These are phyloP conservation scores for Osmerus mordax DNA, from an alignment of 2,113 vertebrate genomes.

Conservation along the genomic window DNA sequence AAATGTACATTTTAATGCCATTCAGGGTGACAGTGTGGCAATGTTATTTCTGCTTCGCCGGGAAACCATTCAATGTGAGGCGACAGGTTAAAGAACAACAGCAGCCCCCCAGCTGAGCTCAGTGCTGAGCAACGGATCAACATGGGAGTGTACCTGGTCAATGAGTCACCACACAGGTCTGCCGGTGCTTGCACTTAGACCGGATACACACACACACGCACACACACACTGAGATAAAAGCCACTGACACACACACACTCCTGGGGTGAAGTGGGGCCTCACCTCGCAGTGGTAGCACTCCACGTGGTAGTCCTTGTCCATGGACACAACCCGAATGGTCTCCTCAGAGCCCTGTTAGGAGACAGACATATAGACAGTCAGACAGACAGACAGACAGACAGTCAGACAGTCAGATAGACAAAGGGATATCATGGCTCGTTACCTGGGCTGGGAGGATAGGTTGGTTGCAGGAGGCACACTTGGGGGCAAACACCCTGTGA, in stretches of 20 bases:
- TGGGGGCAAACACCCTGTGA: constrained; percentile 93
- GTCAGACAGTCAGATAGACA: background rate
- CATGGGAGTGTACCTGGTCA: constrained; percentile 52
- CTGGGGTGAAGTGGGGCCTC: constrained; percentile 29
- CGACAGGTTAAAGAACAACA: constrained; percentile 20
- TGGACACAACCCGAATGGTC: constrained; percentile 95
- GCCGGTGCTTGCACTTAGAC: background rate
- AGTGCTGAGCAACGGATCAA: background rate
- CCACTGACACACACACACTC: background rate
- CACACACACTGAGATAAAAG: constrained; percentile 3
- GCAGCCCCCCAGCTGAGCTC: constrained; percentile 39
- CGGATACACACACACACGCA: constrained; percentile 25
- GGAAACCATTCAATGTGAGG: too few species aligned
- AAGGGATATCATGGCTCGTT: constrained; percentile 14
- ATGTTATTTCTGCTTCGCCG: too few species aligned
- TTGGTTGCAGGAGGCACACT: constrained; percentile 94
- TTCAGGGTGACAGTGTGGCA: too few species aligned
- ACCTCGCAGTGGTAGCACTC: constrained; percentile 99
- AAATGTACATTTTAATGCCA: too few species aligned
- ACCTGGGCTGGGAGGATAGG: constrained; percentile 97
- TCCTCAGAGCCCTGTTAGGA: constrained; percentile 88
- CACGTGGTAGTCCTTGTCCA: constrained; percentile 98
- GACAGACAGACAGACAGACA: constrained; percentile 10
- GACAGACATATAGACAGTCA: constrained; percentile 18
- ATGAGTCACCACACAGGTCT: constrained; percentile 50